Conservation (phyloP, 2,797 vertebrate genomes). For the Protosalanx chinensis region DNA sequence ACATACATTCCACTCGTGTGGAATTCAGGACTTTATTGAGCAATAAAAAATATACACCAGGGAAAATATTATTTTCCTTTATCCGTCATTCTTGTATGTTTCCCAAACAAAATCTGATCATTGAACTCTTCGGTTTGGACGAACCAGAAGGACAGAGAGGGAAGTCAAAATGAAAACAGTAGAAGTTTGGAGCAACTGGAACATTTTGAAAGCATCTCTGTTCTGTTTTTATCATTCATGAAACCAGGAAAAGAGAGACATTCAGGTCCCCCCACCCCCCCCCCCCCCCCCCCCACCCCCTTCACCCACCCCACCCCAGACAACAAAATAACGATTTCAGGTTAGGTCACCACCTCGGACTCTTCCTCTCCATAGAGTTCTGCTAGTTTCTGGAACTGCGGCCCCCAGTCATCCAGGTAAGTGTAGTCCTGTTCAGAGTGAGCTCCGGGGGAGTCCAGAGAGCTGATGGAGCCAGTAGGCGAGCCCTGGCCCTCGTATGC, state of each 20-base stretch:
- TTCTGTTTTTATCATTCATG: slow-evolving; percentile 56
- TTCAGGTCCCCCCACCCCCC: slow-evolving; percentile 35
- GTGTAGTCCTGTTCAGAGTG: slow-evolving; percentile 92
- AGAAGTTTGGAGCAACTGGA: slow-evolving; percentile 70
- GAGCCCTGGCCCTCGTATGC: slow-evolving; percentile 96
- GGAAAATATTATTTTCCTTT: slow-evolving; percentile 82
- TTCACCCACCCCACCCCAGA: slow-evolving; percentile 14
- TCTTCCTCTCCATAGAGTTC: slow-evolving; percentile 90
- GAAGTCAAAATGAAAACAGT: slow-evolving; percentile 81
- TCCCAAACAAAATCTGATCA: slow-evolving; percentile 74
- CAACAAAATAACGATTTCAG: slow-evolving; percentile 44
- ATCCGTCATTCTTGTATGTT: slow-evolving; percentile 69
- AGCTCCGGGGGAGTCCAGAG: slow-evolving; percentile 83
- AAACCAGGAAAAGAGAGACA: slow-evolving; percentile 52
- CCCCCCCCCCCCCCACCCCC: no score
- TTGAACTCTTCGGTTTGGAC: slow-evolving; percentile 68
- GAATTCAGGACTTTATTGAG: slow-evolving; percentile 91
- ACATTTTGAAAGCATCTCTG: slow-evolving; percentile 71
- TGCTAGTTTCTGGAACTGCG: slow-evolving; percentile 91
- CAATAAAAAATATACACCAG: slow-evolving; percentile 97
- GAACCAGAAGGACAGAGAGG: slow-evolving; percentile 72
- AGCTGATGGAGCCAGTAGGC: slow-evolving; percentile 89
- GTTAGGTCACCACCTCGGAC: slow-evolving; percentile 87
- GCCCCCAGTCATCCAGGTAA: slow-evolving; percentile 93
- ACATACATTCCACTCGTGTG: slow-evolving; percentile 79